Evolutionary conservation across 2,797 vertebrate genomes (phyloP).

Genomic region (Salarias fasciatus): DNA sequence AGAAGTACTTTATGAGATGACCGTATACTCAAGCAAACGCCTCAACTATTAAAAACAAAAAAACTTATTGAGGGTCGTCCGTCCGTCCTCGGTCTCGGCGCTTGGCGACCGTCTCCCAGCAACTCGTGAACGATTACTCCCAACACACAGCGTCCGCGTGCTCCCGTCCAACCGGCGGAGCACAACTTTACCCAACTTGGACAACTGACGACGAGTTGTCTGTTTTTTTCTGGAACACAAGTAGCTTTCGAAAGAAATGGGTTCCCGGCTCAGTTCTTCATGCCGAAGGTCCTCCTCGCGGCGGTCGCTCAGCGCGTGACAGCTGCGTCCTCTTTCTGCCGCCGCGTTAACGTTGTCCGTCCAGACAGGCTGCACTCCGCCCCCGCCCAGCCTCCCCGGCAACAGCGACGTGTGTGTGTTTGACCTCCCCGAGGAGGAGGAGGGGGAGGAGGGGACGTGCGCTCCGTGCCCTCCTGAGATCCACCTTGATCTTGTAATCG

Average conservation of each 20-base stretch:
- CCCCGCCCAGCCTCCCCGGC: constrained; percentile 40
- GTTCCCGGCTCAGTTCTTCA: constrained; percentile 7
- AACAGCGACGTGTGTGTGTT: constrained; percentile 35
- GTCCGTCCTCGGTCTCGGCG: constrained; percentile 17
- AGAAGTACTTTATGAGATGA: constrained; percentile 2
- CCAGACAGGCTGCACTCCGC: constrained; percentile 59
- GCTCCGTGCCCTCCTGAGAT: too few relatives aligned
- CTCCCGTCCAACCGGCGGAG: constrained; percentile 8
- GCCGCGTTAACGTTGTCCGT: constrained; percentile 24
- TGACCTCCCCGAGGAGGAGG: too few relatives aligned
- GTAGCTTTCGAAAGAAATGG: background rate
- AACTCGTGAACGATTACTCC: constrained; percentile 22
- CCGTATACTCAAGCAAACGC: constrained; percentile 11
- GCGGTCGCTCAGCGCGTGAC: constrained; percentile 59
- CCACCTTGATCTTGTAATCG: too few relatives aligned
- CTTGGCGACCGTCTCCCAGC: constrained; percentile 42
- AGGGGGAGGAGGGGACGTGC: too few relatives aligned
- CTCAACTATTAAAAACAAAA: constrained; percentile 15
- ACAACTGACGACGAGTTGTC: background rate
- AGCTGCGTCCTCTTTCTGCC: constrained; percentile 69
- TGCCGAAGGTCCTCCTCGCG: background rate
- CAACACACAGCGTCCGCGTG: constrained; percentile 18
- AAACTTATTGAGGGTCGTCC: constrained; percentile 1
- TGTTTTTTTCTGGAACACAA: background rate
- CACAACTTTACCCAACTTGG: constrained; percentile 23